Evolutionary conservation across 2,113 vertebrate species (phyloP).

Genomic region (Myotis lucifugus): DNA sequence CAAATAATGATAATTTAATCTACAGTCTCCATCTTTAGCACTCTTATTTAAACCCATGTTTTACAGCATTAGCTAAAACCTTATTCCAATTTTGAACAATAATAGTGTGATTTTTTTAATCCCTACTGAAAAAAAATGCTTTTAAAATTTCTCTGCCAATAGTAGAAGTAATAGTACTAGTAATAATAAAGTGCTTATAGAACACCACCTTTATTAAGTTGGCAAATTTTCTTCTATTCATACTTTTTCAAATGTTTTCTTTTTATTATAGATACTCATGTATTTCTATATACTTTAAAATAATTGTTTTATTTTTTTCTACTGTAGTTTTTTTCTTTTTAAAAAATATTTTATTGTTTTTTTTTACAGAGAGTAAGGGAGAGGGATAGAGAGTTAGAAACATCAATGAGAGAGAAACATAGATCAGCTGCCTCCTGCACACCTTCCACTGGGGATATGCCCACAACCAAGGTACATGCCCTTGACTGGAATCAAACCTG

Average conservation of each 20-base stretch:
- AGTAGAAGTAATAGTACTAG: not conserved
- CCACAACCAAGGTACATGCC: no score
- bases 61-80: not conserved
- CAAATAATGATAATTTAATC: not conserved
- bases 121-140: not conserved
- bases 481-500: no score
- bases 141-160: not conserved
- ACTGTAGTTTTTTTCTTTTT: not conserved
- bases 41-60: not conserved
- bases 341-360: no score
- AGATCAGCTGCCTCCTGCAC: no score
- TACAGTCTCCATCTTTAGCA: not conserved
- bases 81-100: not conserved
- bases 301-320: conserved; percentile 3
- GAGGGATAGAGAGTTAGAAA: no score
- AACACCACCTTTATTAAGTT: not conserved
- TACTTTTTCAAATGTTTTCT: not conserved
- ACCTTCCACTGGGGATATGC: no score
- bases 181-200: not conserved
- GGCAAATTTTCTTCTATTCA: not conserved
- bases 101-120: not conserved
- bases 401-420: no score
- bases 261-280: not conserved
- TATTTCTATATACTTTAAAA: not conserved
- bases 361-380: no score